These are phyloP conservation scores for Sturnus vulgaris DNA, from an alignment of 2,113 vertebrate genomes.

Conservation along the genomic window DNA sequence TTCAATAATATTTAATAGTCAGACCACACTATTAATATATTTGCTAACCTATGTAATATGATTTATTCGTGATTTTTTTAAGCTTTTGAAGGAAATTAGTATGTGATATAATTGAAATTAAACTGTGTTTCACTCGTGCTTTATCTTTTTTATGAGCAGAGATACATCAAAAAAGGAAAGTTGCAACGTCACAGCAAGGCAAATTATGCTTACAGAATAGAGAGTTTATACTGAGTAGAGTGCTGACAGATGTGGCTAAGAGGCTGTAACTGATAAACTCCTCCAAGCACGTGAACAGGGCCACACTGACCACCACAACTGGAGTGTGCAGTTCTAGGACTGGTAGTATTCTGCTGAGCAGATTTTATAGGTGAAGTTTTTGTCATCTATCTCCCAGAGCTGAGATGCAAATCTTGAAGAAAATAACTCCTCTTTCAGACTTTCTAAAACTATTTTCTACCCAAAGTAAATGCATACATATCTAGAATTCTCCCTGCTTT, in stretches of 20 bases:
- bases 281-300: not conserved
- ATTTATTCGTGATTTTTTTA: not conserved
- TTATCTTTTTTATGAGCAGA: not conserved
- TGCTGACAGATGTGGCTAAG: not conserved
- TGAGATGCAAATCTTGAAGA: not conserved
- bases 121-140: not conserved
- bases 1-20: not conserved
- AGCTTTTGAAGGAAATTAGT: not conserved
- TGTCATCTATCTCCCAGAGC: not conserved
- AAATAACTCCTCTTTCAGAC: not conserved
- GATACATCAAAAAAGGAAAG: not conserved
- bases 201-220: not conserved
- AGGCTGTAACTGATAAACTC: not conserved
- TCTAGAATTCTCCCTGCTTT: not conserved
- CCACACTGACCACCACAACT: accelerated
- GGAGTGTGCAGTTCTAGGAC: accelerated
- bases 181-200: not conserved
- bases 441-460: not conserved
- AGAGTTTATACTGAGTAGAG: not conserved
- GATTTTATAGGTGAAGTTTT: not conserved
- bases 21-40: not conserved
- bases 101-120: not conserved
- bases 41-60: not conserved
- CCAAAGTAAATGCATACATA: not conserved
- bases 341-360: not conserved